Base-by-base conservation (phyloP, 2,113 vertebrate species). In the Sapajus apella region DNA sequence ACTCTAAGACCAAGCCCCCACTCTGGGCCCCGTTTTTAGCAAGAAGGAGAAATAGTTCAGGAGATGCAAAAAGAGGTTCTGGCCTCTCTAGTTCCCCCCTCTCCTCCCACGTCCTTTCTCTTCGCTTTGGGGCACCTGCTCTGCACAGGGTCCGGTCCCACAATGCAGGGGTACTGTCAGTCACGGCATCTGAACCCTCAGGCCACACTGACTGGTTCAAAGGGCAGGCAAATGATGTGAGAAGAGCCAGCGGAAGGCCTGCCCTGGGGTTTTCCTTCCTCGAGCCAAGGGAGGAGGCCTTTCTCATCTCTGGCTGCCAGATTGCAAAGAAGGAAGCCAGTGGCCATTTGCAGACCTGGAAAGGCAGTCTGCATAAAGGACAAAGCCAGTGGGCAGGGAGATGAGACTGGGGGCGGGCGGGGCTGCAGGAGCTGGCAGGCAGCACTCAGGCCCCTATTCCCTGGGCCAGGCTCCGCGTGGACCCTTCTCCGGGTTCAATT, bases 111-210 rank as follows among this genome's bases (percentile, higher is more conserved):
- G 5, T 8, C 45, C n/a, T 66, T 32, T 25, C 56, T 23, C 50
- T 25, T 8, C 37, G 25, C 32, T 17, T n/a, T 32, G 17, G 55
- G 55, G 14, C 37, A 18, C 32, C 75, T 3, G 10, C 25, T 5
- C 4, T 0, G 0, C 21, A 8, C 14, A 7, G 12, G 12, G 21
- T 50, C 20, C 52, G 21, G 10, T 37, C 25, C 6, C 1, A 0
- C 7, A 30, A 25, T 37, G 25, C 5, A 0, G n/a, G 12, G 6
- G 1, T 5, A 5, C 43, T 66, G 50, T 61, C 81, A 37, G 30
- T 91, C 91, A 35, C 0, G 1, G 32, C n/a, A 16, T 13, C 30
- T 4, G 32, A 30, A n/a, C 14, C 45, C 93, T 77, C 23, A 12
- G 66, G 35, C 52, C 45, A 4, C 35, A 50, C 0, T 30, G 58